Evolutionary conservation across 1,140 invertebrate genomes (phyloP).

Genomic region (Arion vulgaris): DNA sequence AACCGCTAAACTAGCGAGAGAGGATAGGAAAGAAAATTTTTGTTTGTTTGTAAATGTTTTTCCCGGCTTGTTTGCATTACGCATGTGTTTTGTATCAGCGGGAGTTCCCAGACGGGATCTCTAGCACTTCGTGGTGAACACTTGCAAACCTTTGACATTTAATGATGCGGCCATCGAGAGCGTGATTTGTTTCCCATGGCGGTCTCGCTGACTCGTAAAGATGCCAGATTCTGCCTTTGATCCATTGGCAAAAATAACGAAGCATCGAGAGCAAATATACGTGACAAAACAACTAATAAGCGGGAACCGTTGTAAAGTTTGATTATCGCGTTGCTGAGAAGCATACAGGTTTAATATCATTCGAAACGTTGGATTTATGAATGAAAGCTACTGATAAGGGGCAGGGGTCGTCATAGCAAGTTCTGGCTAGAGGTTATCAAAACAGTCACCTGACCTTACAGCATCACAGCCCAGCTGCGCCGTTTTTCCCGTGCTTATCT

Average conservation of each 20-base stretch:
- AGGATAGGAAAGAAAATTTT: not conserved
- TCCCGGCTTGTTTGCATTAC: slow-evolving; percentile 5
- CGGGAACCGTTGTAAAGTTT: not conserved
- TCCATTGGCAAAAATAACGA: slow-evolving; percentile 32
- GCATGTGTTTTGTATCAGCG: slow-evolving; percentile 21
- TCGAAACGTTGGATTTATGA: slow-evolving; percentile 10
- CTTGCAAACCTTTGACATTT: slow-evolving; percentile 32
- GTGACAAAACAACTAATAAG: slow-evolving; percentile 8
- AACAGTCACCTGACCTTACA: not conserved
- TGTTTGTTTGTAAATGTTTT: slow-evolving; percentile 23
- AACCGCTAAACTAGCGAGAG: not conserved
- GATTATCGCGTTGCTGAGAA: slow-evolving; percentile 7
- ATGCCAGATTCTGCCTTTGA: slow-evolving; percentile 9
- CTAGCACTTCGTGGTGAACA: not conserved
- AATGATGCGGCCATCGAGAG: not conserved
- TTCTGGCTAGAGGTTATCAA: not conserved
- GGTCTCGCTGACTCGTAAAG: not conserved
- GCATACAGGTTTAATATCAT: not conserved
- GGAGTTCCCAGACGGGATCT: not conserved
- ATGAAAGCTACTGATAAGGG: slow-evolving; percentile 11
- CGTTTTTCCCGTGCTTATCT: no score
- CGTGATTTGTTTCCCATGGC: slow-evolving; percentile 9
- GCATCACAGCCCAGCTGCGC: not conserved
- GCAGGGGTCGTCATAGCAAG: not conserved
- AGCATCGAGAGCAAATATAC: not conserved